Base-by-base conservation (phyloP, 1,140 invertebrate species). In the Drosophila kepulauana region DNA sequence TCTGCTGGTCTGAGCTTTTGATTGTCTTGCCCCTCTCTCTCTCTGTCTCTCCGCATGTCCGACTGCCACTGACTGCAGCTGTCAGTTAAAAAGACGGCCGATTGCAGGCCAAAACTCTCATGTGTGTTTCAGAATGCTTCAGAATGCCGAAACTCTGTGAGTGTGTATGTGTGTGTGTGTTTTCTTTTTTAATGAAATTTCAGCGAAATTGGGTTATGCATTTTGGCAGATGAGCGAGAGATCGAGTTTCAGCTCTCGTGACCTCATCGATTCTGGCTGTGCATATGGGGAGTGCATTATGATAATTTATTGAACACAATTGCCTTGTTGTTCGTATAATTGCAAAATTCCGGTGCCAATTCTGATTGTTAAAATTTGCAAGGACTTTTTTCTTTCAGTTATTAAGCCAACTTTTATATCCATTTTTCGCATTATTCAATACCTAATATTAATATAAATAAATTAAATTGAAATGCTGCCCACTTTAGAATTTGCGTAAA, bases 51-150 rank as follows among this genome's bases (percentile, higher is more conserved):
- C 25, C 20, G 5, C 35, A 13, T 56, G 6, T 45, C 5, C 1
- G 8, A 11, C 38, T 46, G 10, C 64, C 49, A 56, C 38, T 61
- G 46, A 51, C 56, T 62, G 56, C 46, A 59, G 48, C 70, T 59
- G 71, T 49, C 72, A 69, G 72, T 10, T 69, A 48, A 75, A 49
- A 66, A 75, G 72, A 57, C 28, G 25, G 20, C 15, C 41, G 20
- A 64, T 45, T 68, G 28, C 30, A n/a, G 58, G 51, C 57, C 72
- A 63, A 69, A 65, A 58, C 8, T 64, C 68, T 64, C 68, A 48
- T 35, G 61, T 57, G 69, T 57, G 20, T 71, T 71, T 65, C 15
- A 33, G 64, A 35, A 33, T 51, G 8, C 64, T 48, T 35, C 13
- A 13, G 52, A 41, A 58, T 48, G 30, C 16, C 33, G 11, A 28